Percentiles rank a stretch among this genome's conserved stretches.
Evolutionary conservation across 2,113 vertebrate genomes (phyloP).

Genomic region (Phalacrocorax carbo): DNA sequence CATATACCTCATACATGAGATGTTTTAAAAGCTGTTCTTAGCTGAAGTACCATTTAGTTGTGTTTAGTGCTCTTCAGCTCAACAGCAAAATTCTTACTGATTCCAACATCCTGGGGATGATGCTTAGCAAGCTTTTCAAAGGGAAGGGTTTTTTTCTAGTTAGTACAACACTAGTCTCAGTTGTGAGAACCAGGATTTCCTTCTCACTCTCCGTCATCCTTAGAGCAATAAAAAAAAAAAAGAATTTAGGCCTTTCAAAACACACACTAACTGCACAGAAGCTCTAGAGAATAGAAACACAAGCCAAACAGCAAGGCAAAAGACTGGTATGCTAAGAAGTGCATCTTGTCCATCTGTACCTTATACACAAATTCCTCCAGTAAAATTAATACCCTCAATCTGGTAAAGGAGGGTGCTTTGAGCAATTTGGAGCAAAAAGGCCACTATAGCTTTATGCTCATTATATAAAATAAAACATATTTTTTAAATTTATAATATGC

Average conservation of each 20-base stretch:
- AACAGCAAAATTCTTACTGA: not conserved
- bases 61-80: not conserved
- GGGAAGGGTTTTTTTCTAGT: not conserved
- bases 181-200: not conserved
- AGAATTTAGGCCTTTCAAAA: not conserved
- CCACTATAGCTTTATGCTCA: constrained; percentile 44
- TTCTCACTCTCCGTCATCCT: not conserved
- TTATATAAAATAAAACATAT: constrained; percentile 49
- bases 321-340: not conserved
- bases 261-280: not conserved
- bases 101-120: not conserved
- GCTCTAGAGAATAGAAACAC: not conserved
- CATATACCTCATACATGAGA: not conserved
- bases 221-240: not conserved
- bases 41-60: not conserved
- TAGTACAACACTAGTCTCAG: not conserved
- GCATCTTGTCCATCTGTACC: not conserved
- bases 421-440: constrained; percentile 38
- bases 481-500: constrained; percentile 49
- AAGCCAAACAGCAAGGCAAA: not conserved
- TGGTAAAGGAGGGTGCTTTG: not conserved
- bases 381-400: constrained; percentile 36
- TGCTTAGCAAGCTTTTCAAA: not conserved
- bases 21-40: not conserved
- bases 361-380: constrained; percentile 11